Evolutionary conservation across 2,888 invertebrate genomes (phyloP).

Genomic region (Scaptomyza tumidula): DNA sequence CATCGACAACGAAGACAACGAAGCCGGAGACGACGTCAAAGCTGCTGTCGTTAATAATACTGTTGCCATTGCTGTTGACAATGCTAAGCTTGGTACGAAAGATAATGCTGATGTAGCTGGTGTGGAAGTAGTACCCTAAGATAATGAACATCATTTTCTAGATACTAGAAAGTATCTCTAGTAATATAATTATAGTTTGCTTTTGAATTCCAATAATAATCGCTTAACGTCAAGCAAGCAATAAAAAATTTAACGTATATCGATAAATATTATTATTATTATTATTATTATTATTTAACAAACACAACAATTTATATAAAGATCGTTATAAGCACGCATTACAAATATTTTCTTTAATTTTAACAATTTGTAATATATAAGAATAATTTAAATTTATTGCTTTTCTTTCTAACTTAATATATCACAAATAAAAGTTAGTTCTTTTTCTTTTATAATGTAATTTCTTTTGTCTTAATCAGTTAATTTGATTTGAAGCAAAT

Average conservation of each 20-base stretch:
- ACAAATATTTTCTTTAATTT: too few relatives aligned
- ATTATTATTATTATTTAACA: too few relatives aligned
- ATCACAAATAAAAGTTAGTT: not conserved
- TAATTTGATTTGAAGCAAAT: slow-evolving; percentile 2
- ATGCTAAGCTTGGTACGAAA: not conserved
- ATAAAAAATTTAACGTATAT: slow-evolving; percentile 2
- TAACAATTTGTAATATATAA: too few relatives aligned
- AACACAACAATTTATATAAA: not conserved
- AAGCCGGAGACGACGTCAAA: slow-evolving; percentile 10
- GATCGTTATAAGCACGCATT: too few relatives aligned
- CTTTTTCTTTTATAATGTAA: too few relatives aligned
- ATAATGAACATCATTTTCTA: not conserved
- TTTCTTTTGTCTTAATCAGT: not conserved
- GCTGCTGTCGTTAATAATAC: not conserved
- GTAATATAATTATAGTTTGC: slow-evolving; percentile 18
- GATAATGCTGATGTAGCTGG: not conserved
- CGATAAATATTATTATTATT: not conserved
- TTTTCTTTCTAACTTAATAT: not conserved
- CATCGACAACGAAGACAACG: slow-evolving; percentile 23
- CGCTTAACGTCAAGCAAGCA: slow-evolving; percentile 7
- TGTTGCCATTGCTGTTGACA: not conserved
- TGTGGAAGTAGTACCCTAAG: slow-evolving; percentile 9
- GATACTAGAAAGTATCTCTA: slow-evolving; percentile 8
- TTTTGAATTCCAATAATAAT: slow-evolving; percentile 13
- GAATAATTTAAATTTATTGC: too few relatives aligned